Conservation (phyloP, 1,140 invertebrate genomes). For the Hetaerina americana region DNA sequence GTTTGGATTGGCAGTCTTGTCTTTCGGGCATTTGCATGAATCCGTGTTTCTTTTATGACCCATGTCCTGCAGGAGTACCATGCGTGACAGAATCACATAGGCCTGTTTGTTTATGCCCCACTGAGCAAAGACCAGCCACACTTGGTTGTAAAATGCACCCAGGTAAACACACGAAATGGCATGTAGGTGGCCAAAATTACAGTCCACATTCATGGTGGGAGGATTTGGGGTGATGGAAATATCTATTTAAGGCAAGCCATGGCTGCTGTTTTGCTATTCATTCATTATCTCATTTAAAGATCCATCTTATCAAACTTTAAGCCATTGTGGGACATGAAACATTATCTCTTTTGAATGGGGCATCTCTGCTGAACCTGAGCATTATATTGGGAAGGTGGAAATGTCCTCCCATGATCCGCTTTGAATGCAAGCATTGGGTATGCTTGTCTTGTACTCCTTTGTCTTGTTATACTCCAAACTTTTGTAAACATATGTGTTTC, state of each 20-base stretch:
- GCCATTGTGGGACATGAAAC: background rate
- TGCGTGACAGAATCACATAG: slow-evolving; percentile 35
- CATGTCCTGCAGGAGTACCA: slow-evolving; percentile 23
- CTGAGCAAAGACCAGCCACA: slow-evolving; percentile 18
- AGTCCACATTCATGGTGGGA: background rate
- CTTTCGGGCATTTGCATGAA: slow-evolving; percentile 35
- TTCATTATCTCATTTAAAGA: no score
- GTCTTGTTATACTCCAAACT: background rate
- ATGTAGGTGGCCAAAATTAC: background rate
- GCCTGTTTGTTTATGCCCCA: slow-evolving; percentile 37
- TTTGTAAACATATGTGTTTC: background rate
- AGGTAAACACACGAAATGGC: slow-evolving; percentile 34
- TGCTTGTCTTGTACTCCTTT: background rate
- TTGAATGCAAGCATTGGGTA: background rate
- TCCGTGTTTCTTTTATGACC: slow-evolving; percentile 36
- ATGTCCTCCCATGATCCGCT: background rate
- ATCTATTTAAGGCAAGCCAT: background rate
- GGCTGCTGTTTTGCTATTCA: background rate
- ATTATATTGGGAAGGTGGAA: background rate
- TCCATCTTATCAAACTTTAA: background rate
- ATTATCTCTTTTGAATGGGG: background rate
- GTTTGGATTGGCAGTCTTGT: slow-evolving; percentile 36
- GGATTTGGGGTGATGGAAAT: background rate
- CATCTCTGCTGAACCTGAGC: background rate
- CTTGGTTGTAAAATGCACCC: slow-evolving; percentile 38